Conservation (phyloP, 1,140 invertebrate genomes). For the Penaeus vannamei region DNA sequence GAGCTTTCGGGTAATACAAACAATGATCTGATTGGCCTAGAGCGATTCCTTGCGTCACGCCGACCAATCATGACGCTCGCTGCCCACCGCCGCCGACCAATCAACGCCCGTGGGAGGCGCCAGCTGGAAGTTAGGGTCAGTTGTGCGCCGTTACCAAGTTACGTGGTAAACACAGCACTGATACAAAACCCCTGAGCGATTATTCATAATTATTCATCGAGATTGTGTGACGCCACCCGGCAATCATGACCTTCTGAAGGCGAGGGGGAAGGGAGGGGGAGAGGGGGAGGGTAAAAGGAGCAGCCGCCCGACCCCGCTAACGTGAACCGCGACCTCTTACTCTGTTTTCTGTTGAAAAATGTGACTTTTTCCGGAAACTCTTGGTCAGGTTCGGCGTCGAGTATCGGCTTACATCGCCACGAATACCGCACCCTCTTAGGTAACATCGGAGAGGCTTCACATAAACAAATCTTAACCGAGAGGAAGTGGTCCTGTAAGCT, state of each 20-base stretch:
- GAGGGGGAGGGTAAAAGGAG: background rate
- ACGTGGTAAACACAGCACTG: conserved; percentile 38
- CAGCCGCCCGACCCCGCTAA: background rate
- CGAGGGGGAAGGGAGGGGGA: background rate
- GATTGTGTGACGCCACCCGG: conserved; percentile 44
- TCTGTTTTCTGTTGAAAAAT: no score
- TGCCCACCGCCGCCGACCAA: background rate
- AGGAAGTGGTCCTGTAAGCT: no score
- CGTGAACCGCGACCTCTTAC: background rate
- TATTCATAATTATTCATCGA: conserved; percentile 52
- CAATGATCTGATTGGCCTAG: conserved; percentile 17
- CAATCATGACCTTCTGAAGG: conserved; percentile 34
- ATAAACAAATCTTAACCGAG: no score
- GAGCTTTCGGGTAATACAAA: conserved; percentile 7
- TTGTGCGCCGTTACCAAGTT: conserved; percentile 43
- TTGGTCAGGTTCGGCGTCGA: no score
- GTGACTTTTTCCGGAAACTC: no score
- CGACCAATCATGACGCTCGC: conserved; percentile 4
- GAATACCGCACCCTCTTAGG: no score
- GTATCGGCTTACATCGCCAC: no score
- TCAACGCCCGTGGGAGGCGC: conserved; percentile 20
- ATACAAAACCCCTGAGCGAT: conserved; percentile 34
- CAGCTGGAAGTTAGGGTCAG: conserved; percentile 35
- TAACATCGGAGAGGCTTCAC: no score
- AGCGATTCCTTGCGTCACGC: background rate